Conservation (phyloP, 2,888 invertebrate genomes). For the Strigamia crassipes region DNA sequence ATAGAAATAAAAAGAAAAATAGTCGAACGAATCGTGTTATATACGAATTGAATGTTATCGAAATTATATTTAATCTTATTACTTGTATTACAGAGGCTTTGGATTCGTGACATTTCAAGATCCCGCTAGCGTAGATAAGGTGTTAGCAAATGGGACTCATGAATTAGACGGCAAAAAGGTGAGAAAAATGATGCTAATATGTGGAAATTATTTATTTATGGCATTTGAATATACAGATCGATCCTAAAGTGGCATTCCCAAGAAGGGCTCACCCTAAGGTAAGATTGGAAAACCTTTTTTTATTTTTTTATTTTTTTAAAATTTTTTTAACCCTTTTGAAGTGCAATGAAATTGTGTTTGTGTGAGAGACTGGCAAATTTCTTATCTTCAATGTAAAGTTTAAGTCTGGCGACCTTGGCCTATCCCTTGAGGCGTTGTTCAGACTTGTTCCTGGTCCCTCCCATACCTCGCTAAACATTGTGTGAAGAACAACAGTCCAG, state of each 20-base stretch:
- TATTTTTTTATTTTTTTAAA: too few species aligned
- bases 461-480: constrained; percentile 18
- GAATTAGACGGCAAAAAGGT: constrained; percentile 99
- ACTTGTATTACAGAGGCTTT: constrained; percentile 77
- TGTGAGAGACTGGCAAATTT: constrained; percentile 45
- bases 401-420: constrained; percentile 46
- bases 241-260: constrained; percentile 99
- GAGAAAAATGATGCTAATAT: constrained; percentile 24
- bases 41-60: too few species aligned
- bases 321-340: background rate
- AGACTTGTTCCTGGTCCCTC: constrained; percentile 40
- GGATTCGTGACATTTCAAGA: constrained; percentile 99
- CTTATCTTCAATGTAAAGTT: constrained; percentile 23
- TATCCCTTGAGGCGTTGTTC: constrained; percentile 45
- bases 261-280: constrained; percentile 99
- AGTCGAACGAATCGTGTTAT: too few species aligned
- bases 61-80: background rate
- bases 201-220: constrained; percentile 57
- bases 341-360: background rate
- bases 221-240: constrained; percentile 73
- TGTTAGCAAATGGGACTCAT: constrained; percentile 96
- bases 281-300: constrained; percentile 60
- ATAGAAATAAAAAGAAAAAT: too few species aligned
- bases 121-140: constrained; percentile 98
- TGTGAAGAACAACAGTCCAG: constrained; percentile 30